Evolutionary conservation across 2,888 invertebrate genomes (phyloP).

Genomic region (Tinea pellionella): DNA sequence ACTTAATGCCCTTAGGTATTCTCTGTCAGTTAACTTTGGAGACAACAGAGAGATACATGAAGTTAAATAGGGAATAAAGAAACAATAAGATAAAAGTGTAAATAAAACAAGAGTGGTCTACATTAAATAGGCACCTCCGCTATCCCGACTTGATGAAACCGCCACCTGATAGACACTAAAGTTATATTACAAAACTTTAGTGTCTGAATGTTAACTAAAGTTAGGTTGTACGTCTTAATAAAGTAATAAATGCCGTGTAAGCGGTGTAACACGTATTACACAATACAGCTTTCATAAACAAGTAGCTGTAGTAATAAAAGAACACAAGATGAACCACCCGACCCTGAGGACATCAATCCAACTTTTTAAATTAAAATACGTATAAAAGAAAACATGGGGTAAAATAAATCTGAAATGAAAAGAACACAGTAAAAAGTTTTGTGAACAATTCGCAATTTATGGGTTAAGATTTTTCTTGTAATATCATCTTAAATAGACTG

Average conservation of each 20-base stretch:
- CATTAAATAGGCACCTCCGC: too few relatives aligned
- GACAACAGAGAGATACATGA: too few relatives aligned
- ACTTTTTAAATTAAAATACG: constrained; percentile 59
- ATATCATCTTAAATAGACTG: background rate
- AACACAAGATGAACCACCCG: constrained; percentile 25
- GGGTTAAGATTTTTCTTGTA: constrained; percentile 4
- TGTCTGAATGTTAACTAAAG: too few relatives aligned
- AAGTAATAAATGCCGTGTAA: background rate
- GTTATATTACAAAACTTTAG: too few relatives aligned
- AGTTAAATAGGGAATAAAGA: too few relatives aligned
- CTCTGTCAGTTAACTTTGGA: too few relatives aligned
- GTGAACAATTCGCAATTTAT: constrained; percentile 11
- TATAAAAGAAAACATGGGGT: constrained; percentile 30
- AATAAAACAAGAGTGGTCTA: too few relatives aligned
- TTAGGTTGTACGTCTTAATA: background rate
- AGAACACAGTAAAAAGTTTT: constrained; percentile 21
- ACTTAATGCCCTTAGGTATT: too few relatives aligned
- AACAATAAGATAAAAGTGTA: too few relatives aligned
- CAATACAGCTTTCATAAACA: background rate
- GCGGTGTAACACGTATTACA: background rate
- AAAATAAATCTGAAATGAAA: constrained; percentile 28
- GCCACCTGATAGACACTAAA: too few relatives aligned
- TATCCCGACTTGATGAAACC: too few relatives aligned
- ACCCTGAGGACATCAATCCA: constrained; percentile 46
- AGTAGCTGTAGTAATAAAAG: constrained; percentile 22